Percentiles rank a stretch among this genome's conserved stretches.
phyloP scores from a whole-genome alignment of 2,888 invertebrate genomes.

The Epinotia demarniana region DNA sequence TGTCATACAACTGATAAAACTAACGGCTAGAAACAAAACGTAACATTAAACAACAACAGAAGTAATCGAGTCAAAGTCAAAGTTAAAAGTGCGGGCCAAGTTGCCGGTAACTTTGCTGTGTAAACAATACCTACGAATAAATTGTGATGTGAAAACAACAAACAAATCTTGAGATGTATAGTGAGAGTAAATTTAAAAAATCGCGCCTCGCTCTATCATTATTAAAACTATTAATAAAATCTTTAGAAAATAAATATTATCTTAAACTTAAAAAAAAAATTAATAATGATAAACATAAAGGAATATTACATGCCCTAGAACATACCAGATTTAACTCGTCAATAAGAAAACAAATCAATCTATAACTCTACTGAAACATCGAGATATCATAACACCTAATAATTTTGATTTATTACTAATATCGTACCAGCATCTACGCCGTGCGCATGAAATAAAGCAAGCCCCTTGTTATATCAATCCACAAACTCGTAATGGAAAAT shows the following conservation, averaged over 20 bases:
- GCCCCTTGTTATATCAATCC: conserved; percentile 27
- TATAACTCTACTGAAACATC: not conserved
- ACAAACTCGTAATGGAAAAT: conserved; percentile 34
- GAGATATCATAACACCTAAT: conserved; percentile 16
- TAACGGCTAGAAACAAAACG: conserved; percentile 23
- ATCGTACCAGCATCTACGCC: not conserved
- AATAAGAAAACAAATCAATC: not conserved
- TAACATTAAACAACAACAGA: conserved; percentile 41
- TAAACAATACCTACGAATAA: conserved; percentile 31
- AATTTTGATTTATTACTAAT: conserved; percentile 21
- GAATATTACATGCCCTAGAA: not conserved
- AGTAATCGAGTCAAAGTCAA: conserved; percentile 41
- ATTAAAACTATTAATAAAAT: not conserved
- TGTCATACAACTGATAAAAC: conserved; percentile 33
- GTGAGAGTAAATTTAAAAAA: conserved; percentile 6
- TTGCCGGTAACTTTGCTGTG: conserved; percentile 32
- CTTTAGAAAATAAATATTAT: too few species aligned
- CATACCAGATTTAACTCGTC: not conserved
- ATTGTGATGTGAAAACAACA: conserved; percentile 24
- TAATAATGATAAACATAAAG: not conserved
- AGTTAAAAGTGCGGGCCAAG: conserved; percentile 37
- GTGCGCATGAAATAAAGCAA: conserved; percentile 14
- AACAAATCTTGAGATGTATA: conserved; percentile 15
- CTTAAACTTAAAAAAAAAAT: too few species aligned
- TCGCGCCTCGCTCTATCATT: not conserved